Percentiles rank a stretch among this genome's conserved stretches.
phyloP scores from a whole-genome alignment of 1,140 invertebrate species.

The Stenopsyche tienmushanensis region DNA sequence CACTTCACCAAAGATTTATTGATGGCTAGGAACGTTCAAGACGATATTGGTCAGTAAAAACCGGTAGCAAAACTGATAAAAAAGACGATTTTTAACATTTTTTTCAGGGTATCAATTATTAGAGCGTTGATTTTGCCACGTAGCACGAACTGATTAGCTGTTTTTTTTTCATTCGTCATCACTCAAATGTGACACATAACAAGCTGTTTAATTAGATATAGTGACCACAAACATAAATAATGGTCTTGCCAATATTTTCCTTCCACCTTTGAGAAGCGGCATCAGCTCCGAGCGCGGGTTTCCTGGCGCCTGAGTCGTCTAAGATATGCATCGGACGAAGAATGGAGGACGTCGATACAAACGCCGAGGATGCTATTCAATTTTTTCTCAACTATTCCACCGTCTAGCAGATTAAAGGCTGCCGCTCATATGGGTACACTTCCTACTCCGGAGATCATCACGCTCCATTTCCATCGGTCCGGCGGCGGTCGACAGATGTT shows the following conservation, averaged over 20 bases:
- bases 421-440: not conserved
- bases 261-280: too few relatives aligned
- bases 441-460: not conserved
- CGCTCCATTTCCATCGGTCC: not conserved
- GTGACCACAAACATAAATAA: not conserved
- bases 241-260: too few relatives aligned
- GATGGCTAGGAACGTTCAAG: too few relatives aligned
- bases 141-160: not conserved
- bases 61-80: not conserved
- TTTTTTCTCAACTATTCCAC: not conserved
- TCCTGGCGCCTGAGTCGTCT: too few relatives aligned
- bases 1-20: too few relatives aligned
- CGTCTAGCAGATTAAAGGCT: not conserved
- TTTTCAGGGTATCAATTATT: not conserved
- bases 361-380: not conserved
- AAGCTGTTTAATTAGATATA: constrained; percentile 4
- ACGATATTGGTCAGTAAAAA: too few relatives aligned
- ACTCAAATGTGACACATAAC: constrained; percentile 1
- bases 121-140: not conserved
- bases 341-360: not conserved
- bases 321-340: too few relatives aligned
- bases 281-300: too few relatives aligned
- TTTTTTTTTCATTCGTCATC: not conserved
- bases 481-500: not conserved
- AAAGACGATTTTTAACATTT: not conserved